Evolutionary conservation across 2,888 invertebrate genomes (phyloP).

Genomic region (Dyspetes luteomarginatus): DNA sequence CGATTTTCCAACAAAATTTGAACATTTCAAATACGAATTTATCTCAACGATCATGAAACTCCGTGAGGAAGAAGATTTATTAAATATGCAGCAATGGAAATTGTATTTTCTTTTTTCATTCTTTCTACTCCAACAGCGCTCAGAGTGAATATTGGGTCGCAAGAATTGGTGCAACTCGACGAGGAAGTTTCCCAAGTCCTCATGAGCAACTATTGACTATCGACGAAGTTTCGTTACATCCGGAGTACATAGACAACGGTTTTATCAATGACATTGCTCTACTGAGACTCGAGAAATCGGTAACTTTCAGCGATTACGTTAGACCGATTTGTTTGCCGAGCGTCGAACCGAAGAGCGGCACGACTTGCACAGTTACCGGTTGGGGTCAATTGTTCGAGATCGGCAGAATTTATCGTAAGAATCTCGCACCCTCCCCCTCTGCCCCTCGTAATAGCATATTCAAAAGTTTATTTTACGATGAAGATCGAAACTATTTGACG

Average conservation of each 20-base stretch:
- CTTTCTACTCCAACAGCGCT: too few species aligned
- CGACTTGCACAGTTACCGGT: conserved; percentile 90
- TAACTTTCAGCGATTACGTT: conserved; percentile 87
- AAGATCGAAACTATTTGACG: neutral
- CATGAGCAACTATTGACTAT: conserved; percentile 89
- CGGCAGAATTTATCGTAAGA: conserved; percentile 91
- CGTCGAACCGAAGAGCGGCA: conserved; percentile 86
- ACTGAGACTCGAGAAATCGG: conserved; percentile 86
- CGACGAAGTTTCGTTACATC: conserved; percentile 88
- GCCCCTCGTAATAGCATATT: neutral
- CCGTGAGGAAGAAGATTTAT: too few species aligned
- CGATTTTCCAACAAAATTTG: too few species aligned
- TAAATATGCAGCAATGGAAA: too few species aligned
- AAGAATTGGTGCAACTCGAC: conserved; percentile 89
- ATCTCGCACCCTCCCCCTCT: conserved; percentile 1
- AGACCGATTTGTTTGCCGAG: conserved; percentile 88
- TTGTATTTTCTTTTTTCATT: neutral
- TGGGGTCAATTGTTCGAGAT: conserved; percentile 93
- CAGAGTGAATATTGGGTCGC: conserved; percentile 92
- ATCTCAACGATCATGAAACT: too few species aligned
- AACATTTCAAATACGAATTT: too few species aligned
- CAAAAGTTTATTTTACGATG: too few species aligned
- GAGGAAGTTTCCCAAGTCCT: conserved; percentile 90
- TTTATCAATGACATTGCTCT: conserved; percentile 92
- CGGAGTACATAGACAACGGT: conserved; percentile 89